Percentiles rank a stretch among this genome's conserved stretches.
Evolutionary conservation across 1,140 invertebrate genomes (phyloP).

Genomic region (Aphelinus atriplicis): DNA sequence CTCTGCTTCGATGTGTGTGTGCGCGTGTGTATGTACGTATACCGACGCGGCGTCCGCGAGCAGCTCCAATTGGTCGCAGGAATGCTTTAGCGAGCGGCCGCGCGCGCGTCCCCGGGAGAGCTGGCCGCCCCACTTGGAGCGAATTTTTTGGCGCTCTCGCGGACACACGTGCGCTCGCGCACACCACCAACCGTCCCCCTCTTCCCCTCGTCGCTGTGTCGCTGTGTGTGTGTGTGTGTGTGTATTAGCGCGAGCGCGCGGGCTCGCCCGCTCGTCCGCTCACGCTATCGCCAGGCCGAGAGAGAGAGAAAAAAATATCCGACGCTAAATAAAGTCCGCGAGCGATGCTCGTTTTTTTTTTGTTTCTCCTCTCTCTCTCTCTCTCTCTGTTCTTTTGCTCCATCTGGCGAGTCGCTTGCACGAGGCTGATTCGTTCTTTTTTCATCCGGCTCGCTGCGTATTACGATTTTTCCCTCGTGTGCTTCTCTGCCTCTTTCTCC

Average conservation of each 20-base stretch:
- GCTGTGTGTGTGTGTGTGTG: background rate
- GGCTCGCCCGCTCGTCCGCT: background rate
- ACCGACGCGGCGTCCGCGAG: constrained; percentile 2
- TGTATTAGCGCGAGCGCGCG: too few relatives aligned
- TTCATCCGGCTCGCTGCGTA: background rate
- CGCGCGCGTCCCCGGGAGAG: constrained; percentile 44
- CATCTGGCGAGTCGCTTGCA: too few relatives aligned
- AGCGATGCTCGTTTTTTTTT: background rate
- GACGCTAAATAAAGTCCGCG: constrained; percentile 38
- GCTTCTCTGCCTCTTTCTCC: constrained; percentile 3
- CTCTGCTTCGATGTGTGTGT: too few relatives aligned
- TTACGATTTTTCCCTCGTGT: background rate
- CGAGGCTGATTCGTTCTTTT: too few relatives aligned
- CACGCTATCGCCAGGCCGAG: background rate
- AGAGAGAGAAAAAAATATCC: constrained; percentile 31
- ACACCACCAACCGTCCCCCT: background rate
- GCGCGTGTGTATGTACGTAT: too few relatives aligned
- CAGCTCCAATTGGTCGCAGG: constrained; percentile 39
- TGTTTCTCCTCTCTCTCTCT: background rate
- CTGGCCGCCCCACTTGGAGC: constrained; percentile 35
- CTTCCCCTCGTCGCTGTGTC: background rate
- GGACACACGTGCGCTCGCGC: background rate
- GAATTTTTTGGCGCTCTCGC: constrained; percentile 45
- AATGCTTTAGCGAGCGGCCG: constrained; percentile 36
- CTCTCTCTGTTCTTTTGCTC: background rate